Base-by-base conservation (phyloP, 2,888 invertebrate genomes). In the Drosophila paramelanica region DNA sequence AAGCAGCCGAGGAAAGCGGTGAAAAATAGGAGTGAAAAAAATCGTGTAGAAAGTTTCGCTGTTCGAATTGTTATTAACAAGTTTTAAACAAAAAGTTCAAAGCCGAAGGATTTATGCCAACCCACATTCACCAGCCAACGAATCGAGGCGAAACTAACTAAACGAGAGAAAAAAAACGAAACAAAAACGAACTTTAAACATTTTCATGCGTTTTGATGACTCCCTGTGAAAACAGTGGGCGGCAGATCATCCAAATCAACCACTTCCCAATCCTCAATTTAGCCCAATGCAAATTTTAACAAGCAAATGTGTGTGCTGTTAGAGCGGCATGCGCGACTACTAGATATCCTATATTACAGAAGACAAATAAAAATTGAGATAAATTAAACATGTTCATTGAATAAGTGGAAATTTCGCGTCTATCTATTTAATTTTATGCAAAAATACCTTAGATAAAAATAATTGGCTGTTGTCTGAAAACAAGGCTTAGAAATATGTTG, bases 51-150 rank as follows among this genome's bases (percentile, higher is more conserved):
- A 78, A 78, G 69, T 79, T 74, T 79, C 60, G 67, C 41, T 61
- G 67, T 49, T 82, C 70, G 76, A 72, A 79, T 77, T 80, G 77
- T 80, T 83, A 79, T 79, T 79, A 79, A 83, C 84, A 79, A 79
- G 73, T 79, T 79, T 82, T 62, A 59, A 77, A 60, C 71, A 67
- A 74, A 81, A 79, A 79, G 83, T 83, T 82, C 59, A 73, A 80
- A 80, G 77, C 83, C 79, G 77, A 68, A 68, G 83, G 80, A 79
- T 76, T 79, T 79, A 82, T 76, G 46, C 77, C 61, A 69, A 52
- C 47, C 51, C 49, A 51, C 50, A 62, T 17, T 8, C 55, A 13
- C 42, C 39, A 43, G 20, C 33, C 23, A 67, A 33, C 55, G 31
- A 52, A 69, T 52, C 55, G 52, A 49, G 47, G 51, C 49, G 68